These are phyloP conservation scores for Arbacia lixula DNA, from an alignment of 53 echinoderm and acorn worm species.

Conservation along the genomic window DNA sequence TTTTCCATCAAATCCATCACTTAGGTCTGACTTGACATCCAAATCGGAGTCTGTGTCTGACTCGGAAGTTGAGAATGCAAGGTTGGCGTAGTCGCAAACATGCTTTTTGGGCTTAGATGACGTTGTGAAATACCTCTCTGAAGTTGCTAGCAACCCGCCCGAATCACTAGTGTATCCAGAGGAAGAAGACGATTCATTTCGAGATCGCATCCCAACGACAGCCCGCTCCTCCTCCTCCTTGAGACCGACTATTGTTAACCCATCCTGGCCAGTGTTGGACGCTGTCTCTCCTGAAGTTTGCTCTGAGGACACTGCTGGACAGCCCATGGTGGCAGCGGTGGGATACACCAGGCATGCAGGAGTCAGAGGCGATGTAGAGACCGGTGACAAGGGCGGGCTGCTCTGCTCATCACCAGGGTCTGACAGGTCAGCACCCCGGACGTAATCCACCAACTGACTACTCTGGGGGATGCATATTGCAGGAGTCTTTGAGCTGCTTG, in stretches of 20 bases:
- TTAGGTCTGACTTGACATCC: background rate
- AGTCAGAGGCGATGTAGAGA: no score
- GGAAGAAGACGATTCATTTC: slow-evolving; percentile 18
- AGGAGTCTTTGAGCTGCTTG: background rate
- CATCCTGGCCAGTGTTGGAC: background rate
- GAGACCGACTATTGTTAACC: no score
- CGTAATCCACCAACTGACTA: background rate
- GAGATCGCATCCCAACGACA: slow-evolving; percentile 7
- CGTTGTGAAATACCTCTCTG: slow-evolving; percentile 1
- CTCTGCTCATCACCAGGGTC: background rate
- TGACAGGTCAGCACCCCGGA: background rate
- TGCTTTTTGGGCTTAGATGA: background rate
- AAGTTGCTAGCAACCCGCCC: background rate
- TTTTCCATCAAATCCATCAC: background rate
- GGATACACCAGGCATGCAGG: no score
- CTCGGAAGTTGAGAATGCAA: slow-evolving; percentile 29
- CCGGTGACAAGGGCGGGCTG: no score
- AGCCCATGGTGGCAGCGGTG: background rate
- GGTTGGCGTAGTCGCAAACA: slow-evolving; percentile 11
- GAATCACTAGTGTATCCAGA: slow-evolving; percentile 12
- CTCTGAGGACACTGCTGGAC: background rate
- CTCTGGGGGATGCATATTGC: background rate
- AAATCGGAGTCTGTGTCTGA: slow-evolving; percentile 42
- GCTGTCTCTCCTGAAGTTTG: background rate
- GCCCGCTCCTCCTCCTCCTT: background rate